Base-by-base conservation (phyloP, 2,113 vertebrate genomes). In the Morone chrysops region DNA sequence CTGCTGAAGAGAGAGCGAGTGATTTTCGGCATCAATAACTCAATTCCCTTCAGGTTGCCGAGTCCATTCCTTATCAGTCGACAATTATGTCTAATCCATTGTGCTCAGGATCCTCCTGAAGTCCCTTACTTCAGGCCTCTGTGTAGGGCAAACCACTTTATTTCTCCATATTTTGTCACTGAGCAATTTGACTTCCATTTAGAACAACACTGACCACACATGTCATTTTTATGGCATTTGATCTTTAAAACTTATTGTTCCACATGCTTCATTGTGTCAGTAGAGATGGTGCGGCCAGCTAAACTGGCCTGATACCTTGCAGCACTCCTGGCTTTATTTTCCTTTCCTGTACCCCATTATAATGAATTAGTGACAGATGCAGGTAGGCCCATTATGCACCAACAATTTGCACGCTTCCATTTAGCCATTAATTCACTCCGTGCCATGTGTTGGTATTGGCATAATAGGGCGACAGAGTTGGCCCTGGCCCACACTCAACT, bases 371-470 rank as follows among this genome's bases (percentile, higher is more conserved):
- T 82, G 82, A 67, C 76, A 80, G 81, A 83, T 82, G 75, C 90
- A 92, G 89, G 90, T 88, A 75, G 84, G 51, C 36, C 83, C 79
- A 78, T 91, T 92, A 88, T 88, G 80, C 76, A 85, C 53, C 51
- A 75, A 91, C 81, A 85, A 91, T 92, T 82, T 87, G 51, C 84
- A 88, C 38, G 16, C 80, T 87, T 88, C 76, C 87, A 84, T 91
- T 91, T 82, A 84, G 81, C 77, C 72, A 75, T 83, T 87, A 86
- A 89, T 91, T 88, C 89, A 81, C 65, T 70, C 18, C 13, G 53
- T 86, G 87, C 88, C 90, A 87, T 86, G 87, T 83, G 81, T 87
- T 79, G 77, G 82, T 86, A 74, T 80, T 81, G 89, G 85, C 86
- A 90, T 78, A 87, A 87, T 83, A 50, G 74, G 77, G 70, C 22